phyloP scores from a whole-genome alignment of 2,113 vertebrate genomes.

The Nibea albiflora region DNA sequence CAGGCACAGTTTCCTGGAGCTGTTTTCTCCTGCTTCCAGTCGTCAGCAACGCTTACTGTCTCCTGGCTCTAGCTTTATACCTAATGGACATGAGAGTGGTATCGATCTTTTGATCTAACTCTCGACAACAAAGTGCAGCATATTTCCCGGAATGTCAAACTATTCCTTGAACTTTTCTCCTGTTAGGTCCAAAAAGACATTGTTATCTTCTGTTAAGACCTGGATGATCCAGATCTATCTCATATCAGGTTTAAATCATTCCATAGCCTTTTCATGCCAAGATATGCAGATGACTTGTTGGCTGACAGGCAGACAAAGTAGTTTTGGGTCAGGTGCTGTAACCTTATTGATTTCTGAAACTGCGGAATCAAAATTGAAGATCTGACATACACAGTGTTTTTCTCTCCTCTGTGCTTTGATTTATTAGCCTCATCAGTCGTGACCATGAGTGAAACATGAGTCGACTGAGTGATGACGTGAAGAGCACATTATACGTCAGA shows the following conservation, averaged over 20 bases:
- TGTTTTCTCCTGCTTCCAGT: no score
- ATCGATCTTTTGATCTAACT: background rate
- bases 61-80: background rate
- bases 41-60: no score
- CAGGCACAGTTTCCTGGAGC: no score
- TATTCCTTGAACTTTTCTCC: background rate
- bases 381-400: background rate
- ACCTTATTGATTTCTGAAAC: conserved; percentile 8
- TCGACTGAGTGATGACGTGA: conserved; percentile 15
- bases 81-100: background rate
- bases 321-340: background rate
- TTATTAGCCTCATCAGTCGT: conserved; percentile 5
- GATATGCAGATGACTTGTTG: background rate
- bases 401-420: background rate
- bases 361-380: background rate
- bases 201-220: background rate
- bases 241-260: background rate
- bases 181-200: background rate
- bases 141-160: background rate
- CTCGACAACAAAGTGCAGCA: background rate
- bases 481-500: background rate
- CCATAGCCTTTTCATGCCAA: background rate
- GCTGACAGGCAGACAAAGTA: background rate
- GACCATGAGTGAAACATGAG: conserved; percentile 13
- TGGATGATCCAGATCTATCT: background rate